Conservation (phyloP, 2,888 invertebrate genomes). For the Euphydryas editha region DNA sequence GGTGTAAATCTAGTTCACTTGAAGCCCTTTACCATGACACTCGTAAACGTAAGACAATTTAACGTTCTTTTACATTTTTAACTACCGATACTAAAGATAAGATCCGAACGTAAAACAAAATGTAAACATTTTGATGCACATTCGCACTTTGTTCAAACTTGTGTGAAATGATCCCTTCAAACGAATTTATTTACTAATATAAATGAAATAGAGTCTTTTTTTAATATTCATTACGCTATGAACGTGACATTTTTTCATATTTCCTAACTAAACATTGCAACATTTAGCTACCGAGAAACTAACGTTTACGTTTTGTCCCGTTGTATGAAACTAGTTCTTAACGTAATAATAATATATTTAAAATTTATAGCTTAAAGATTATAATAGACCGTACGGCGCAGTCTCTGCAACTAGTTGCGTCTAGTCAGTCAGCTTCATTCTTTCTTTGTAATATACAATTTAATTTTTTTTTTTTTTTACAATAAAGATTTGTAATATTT, state of each 20-base stretch:
- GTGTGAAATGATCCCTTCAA: slow-evolving; percentile 32
- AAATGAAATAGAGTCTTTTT: slow-evolving; percentile 11
- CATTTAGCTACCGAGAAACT: slow-evolving; percentile 27
- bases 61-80: slow-evolving; percentile 43
- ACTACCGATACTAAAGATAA: slow-evolving; percentile 52
- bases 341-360: neutral
- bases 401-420: neutral
- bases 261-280: slow-evolving; percentile 22
- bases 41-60: slow-evolving; percentile 21
- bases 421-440: neutral
- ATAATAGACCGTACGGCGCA: neutral
- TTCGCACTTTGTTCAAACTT: slow-evolving; percentile 46
- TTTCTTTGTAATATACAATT: too few relatives aligned
- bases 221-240: neutral
- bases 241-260: slow-evolving; percentile 33
- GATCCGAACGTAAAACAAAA: slow-evolving; percentile 45
- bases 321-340: slow-evolving; percentile 6
- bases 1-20: slow-evolving; percentile 17
- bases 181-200: slow-evolving; percentile 37
- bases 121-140: slow-evolving; percentile 47
- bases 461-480: too few relatives aligned
- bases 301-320: slow-evolving; percentile 15
- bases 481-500: too few relatives aligned
- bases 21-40: slow-evolving; percentile 29
- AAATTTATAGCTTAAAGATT: slow-evolving; percentile 10